Evolutionary conservation across 1,140 invertebrate species (phyloP).

Genomic region (Bombus haemorrhoidalis): DNA sequence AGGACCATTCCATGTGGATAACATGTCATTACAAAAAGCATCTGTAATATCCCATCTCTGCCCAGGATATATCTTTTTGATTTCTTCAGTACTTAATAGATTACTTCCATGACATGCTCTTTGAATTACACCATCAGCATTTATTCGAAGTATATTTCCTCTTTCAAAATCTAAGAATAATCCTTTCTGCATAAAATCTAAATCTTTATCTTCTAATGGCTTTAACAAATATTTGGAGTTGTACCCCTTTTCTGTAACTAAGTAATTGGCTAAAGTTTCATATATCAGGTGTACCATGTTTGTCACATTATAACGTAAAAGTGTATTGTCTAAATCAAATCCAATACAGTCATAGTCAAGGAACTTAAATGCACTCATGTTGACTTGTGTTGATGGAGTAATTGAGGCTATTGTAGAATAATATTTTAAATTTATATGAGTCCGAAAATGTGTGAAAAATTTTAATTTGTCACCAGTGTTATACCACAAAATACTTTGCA

Average conservation of each 20-base stretch:
- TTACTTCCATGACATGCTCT: conserved; percentile 88
- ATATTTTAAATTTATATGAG: not conserved
- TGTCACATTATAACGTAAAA: conserved; percentile 87
- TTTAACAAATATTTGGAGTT: conserved; percentile 81
- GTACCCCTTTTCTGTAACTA: conserved; percentile 87
- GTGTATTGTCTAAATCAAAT: conserved; percentile 91
- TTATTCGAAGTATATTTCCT: conserved; percentile 89
- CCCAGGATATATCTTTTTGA: conserved; percentile 85
- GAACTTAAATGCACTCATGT: conserved; percentile 82
- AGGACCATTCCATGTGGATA: conserved; percentile 86
- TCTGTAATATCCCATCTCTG: conserved; percentile 85
- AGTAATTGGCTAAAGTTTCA: conserved; percentile 84
- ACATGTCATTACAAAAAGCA: conserved; percentile 83
- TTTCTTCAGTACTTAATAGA: conserved; percentile 84
- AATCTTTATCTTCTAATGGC: conserved; percentile 82
- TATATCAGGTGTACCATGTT: conserved; percentile 87
- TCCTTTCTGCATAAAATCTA: conserved; percentile 89
- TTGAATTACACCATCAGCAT: conserved; percentile 85
- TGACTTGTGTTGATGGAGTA: conserved; percentile 29
- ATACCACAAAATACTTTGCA: not conserved
- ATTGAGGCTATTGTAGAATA: conserved; percentile 9
- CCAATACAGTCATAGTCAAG: conserved; percentile 90
- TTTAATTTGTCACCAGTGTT: conserved; percentile 1
- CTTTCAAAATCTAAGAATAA: conserved; percentile 88
- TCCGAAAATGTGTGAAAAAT: not conserved